phyloP scores from a whole-genome alignment of 2,888 invertebrate genomes.

The Achlya flavicornis region DNA sequence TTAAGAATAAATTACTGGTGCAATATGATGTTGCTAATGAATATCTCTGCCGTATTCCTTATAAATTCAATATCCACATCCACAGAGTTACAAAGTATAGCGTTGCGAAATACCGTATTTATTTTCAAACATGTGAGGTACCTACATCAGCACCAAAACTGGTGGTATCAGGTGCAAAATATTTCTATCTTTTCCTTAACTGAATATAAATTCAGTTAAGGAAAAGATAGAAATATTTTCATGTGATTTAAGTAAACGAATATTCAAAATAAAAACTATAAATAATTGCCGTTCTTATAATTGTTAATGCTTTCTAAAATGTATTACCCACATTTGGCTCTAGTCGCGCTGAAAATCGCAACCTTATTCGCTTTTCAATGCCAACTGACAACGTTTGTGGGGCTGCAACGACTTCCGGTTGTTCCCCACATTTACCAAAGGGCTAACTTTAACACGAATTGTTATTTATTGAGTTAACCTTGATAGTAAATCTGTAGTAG shows the following conservation, averaged over 20 bases:
- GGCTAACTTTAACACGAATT: constrained; percentile 31
- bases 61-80: too few relatives aligned
- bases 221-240: too few relatives aligned
- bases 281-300: background rate
- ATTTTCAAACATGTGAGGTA: too few relatives aligned
- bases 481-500: constrained; percentile 40
- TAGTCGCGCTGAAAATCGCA: constrained; percentile 39
- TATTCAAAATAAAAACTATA: background rate
- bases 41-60: background rate
- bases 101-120: too few relatives aligned
- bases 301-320: constrained; percentile 35
- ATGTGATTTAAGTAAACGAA: background rate
- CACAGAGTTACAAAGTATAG: too few relatives aligned
- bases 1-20: background rate
- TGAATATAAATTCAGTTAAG: too few relatives aligned
- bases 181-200: too few relatives aligned
- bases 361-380: constrained; percentile 53
- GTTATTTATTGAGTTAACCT: constrained; percentile 42
- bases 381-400: constrained; percentile 55
- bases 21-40: background rate
- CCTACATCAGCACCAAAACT: too few relatives aligned
- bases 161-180: too few relatives aligned
- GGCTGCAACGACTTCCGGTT: constrained; percentile 46
- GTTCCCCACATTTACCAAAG: constrained; percentile 36
- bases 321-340: constrained; percentile 61